A percentile compares a stretch with the other conserved stretches of the same genome.
Evolutionary conservation across 2,888 invertebrate species (phyloP).

Genomic region (Julus scanicus): DNA sequence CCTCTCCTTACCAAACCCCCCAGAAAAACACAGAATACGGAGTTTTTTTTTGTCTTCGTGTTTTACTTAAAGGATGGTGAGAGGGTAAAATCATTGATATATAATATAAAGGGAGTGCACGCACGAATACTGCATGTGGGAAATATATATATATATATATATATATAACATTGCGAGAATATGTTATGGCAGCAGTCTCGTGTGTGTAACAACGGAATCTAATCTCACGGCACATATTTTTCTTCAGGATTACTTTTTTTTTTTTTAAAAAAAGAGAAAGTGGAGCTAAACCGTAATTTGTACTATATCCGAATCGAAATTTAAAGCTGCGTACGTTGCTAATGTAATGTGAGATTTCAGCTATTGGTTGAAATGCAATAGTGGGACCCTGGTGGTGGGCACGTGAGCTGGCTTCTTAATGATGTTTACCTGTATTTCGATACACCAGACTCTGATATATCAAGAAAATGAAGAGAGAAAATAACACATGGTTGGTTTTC

Average conservation of each 20-base stretch:
- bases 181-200: not conserved
- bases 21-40: not conserved
- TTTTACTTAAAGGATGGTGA: slow-evolving; percentile 13
- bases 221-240: slow-evolving; percentile 28
- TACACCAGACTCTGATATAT: not conserved
- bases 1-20: not conserved
- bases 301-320: slow-evolving; percentile 35
- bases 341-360: not conserved
- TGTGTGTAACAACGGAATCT: slow-evolving; percentile 21
- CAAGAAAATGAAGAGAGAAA: not conserved
- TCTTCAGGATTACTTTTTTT: not conserved
- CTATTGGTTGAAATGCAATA: not conserved
- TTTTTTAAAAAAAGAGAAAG: slow-evolving; percentile 4
- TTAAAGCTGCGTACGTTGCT: not conserved
- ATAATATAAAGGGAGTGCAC: not conserved
- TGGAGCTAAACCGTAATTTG: slow-evolving; percentile 15
- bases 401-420: slow-evolving; percentile 21
- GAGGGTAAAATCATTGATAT: slow-evolving; percentile 24
- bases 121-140: not conserved
- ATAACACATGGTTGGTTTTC: not conserved
- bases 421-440: slow-evolving; percentile 31
- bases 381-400: not conserved
- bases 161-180: not conserved
- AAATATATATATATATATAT: not conserved
- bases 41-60: slow-evolving; percentile 16